phyloP scores from a whole-genome alignment of 2,888 invertebrate genomes.

The Hedychridium roseum region DNA sequence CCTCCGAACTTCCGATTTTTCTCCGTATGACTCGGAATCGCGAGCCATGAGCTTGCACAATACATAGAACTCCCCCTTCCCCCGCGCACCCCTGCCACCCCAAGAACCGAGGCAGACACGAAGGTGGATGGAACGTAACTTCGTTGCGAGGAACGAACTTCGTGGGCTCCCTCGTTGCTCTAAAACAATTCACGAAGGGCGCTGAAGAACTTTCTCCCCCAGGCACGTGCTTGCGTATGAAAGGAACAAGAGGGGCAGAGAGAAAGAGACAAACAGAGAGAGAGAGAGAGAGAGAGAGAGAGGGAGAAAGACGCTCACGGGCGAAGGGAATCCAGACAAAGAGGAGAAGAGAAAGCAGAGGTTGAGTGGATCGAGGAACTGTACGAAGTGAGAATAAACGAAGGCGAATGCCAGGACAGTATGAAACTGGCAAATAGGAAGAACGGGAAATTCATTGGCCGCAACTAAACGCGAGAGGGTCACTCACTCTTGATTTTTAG shows the following conservation, averaged over 20 bases:
- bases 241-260: not conserved
- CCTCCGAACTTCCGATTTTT: constrained; percentile 33
- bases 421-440: no score
- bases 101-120: no score
- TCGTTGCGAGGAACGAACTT: constrained; percentile 12
- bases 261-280: not conserved
- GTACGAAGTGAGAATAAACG: no score
- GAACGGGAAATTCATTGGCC: no score
- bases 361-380: no score
- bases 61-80: constrained; percentile 21
- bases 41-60: constrained; percentile 37
- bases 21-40: constrained; percentile 26
- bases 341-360: constrained; percentile 9
- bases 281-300: constrained; percentile 5
- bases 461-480: no score
- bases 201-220: constrained; percentile 22
- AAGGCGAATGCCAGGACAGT: no score
- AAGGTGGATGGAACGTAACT: constrained; percentile 12
- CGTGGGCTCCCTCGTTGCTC: constrained; percentile 8
- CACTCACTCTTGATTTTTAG: no score
- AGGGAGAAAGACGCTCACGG: not conserved
- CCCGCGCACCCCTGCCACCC: not conserved
- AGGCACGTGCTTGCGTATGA: constrained; percentile 23
- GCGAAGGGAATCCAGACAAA: not conserved
- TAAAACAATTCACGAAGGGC: constrained; percentile 37